Evolutionary conservation across 2,113 vertebrate species (phyloP), one percentile per base, ranked within the genome.

Genomic region (Mobula birostris): DNA sequence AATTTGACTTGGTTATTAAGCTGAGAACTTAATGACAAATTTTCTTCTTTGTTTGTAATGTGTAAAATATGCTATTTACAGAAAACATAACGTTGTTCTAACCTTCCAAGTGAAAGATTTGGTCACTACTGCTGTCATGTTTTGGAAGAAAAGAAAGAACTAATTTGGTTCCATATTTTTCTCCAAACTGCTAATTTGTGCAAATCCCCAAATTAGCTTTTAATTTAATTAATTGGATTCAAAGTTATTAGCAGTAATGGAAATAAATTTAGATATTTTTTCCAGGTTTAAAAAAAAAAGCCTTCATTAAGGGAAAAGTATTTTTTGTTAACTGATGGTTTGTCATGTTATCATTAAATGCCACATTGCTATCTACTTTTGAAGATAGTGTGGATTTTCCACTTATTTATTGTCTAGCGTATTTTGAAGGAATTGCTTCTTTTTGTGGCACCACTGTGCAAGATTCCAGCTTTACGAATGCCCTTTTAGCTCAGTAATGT

Each of bases 361-460:
- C 27, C 58, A 87, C 7, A 27, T 36, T 6, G 32, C 61, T 88
- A 61, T 72, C 5, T 21, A 36, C 14, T 24, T 70, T 36, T 36
- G 17, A 24, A 48, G n/a, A 40, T 72, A 11, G 48, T 6, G 21
- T 36, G 87, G 63, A 68, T 91, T 91, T 2, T n/a, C n/a, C 66
- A 36, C 66, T 91, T 68, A 68, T 48, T 68, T 70, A 32, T 40
- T 92, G 61, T 66, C 32, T 27, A 66, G 63, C 63, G 29, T 90
- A 58, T 88, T 90, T 66, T 90, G 61, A 40, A 72, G 72, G 68
- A 93, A 72, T 70, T 92, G 48, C 36, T 72, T 93, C n/a, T 48
- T 72, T 93, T 40, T 48, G n/a, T 93, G 19, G 90, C 90, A 72
- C 66, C 66, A 92, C 68, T 93, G 68, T n/a, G 40, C n/a, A 93